Evolutionary conservation across 1,140 invertebrate genomes (phyloP), one percentile per base, ranked within the genome.

Genomic region (Nomia melanderi): DNA sequence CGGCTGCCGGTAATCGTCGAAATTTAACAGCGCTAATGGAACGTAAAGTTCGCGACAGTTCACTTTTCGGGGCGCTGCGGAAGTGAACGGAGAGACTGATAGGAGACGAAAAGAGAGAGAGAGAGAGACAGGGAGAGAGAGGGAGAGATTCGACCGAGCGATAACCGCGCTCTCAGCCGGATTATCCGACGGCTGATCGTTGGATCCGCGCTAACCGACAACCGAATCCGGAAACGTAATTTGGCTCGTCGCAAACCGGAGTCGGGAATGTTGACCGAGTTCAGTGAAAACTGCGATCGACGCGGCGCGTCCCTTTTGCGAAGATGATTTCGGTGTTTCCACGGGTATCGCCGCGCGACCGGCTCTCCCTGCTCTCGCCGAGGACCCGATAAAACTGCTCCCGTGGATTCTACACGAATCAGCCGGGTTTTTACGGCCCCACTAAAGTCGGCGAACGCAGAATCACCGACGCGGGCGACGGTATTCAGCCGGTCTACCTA

Each of bases 21-120:
- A 73, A 64, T 73, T 75, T 31, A 57, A 57, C 36, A 20, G 27
- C 14, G 36, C 33, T 57, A 44, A 67, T 67, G 12, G 25, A 57
- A 27, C 47, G 20, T 12, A 25, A 67, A 66, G n/a, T 36, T 63
- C 44, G 59, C 44, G 54, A 31, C 56, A 3, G 14, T 57, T 57
- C 36, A 23, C 20, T 57, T 57, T 57, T n/a, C 33, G 9, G 23
- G 1, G 33, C 23, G 5, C 36, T 20, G n/a, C 1, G 59, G 14
- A n/a, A n/a, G n/a, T n/a, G n/a, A n/a, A n/a, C n/a, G n/a, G n/a
- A n/a, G n/a, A n/a, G n/a, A n/a, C n/a, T n/a, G n/a, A n/a, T n/a
- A n/a, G n/a, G n/a, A n/a, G n/a, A 7, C 36, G 36, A 12, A 39
- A 8, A 39, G 12, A 39, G 36, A 39, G 36, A 39, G 36, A n/a